A percentile compares a stretch with the other conserved stretches of the same genome.
Evolutionary conservation across 2,797 vertebrate species (phyloP).

Genomic region (Gadopsis bispinosus): DNA sequence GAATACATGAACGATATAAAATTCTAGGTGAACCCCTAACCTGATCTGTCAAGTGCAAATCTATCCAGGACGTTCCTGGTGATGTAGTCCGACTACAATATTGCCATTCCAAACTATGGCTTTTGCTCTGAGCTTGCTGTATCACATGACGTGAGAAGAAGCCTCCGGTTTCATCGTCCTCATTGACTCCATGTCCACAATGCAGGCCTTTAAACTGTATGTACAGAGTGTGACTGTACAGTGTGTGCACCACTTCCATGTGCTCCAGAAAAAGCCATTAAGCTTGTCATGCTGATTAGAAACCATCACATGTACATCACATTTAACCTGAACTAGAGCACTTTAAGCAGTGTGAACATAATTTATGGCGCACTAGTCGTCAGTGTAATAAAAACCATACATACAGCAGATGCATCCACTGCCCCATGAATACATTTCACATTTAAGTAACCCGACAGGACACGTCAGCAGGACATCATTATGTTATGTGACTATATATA

Average conservation of each 20-base stretch:
- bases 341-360: background rate
- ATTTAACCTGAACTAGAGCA: slow-evolving; percentile 3
- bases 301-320: slow-evolving; percentile 3
- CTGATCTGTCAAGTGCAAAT: slow-evolving; percentile 43
- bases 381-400: slow-evolving; percentile 6
- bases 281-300: background rate
- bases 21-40: background rate
- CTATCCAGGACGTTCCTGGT: slow-evolving; percentile 29
- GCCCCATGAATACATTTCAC: slow-evolving; percentile 13
- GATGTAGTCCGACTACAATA: slow-evolving; percentile 5
- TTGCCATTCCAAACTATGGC: slow-evolving; percentile 37
- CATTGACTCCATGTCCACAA: background rate
- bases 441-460: slow-evolving; percentile 16
- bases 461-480: background rate
- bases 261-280: background rate
- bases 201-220: background rate
- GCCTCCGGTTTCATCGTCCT: background rate
- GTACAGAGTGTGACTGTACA: background rate
- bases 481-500: background rate
- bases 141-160: slow-evolving; percentile 6
- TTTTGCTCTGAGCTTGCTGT: slow-evolving; percentile 27
- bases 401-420: slow-evolving; percentile 28
- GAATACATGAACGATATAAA: slow-evolving; percentile 3
- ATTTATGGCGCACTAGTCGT: background rate
- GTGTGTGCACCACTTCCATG: background rate